Evolutionary conservation across 2,797 vertebrate species (phyloP).

Genomic region (Chelonia mydas): DNA sequence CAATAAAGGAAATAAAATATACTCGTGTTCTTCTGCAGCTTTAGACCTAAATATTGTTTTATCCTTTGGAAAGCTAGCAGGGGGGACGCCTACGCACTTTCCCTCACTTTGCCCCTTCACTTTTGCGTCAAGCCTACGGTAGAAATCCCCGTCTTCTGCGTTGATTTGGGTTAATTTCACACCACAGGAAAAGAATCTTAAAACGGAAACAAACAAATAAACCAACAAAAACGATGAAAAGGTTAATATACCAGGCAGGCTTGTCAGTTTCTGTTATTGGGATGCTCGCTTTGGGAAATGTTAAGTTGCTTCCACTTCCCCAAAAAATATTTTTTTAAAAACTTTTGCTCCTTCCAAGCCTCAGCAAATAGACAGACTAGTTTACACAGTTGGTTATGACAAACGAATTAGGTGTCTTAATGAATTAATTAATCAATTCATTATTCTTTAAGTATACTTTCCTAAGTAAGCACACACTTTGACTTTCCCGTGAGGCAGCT

Average conservation of each 20-base stretch:
- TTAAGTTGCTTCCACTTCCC: neutral
- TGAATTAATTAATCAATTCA: neutral
- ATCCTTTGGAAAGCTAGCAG: neutral
- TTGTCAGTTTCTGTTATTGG: neutral
- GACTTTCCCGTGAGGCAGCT: conserved; percentile 77
- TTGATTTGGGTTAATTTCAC: neutral
- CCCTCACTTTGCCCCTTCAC: neutral
- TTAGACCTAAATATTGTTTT: neutral
- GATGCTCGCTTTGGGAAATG: neutral
- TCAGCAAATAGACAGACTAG: conserved; percentile 76
- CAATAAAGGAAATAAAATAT: neutral
- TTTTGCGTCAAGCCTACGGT: neutral
- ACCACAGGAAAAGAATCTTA: neutral
- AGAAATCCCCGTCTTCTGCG: neutral
- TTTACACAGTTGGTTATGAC: conserved; percentile 74
- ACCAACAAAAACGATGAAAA: neutral
- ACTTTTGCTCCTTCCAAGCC: conserved; percentile 64
- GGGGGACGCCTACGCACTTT: neutral
- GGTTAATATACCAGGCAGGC: neutral
- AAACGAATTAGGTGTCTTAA: conserved; percentile 65
- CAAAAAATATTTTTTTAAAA: neutral
- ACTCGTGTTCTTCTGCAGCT: neutral
- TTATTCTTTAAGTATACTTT: conserved; percentile 68
- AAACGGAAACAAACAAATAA: neutral
- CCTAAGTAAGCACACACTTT: conserved; percentile 82